Conservation (phyloP, 2,888 invertebrate species). For the Halictus ligatus region DNA sequence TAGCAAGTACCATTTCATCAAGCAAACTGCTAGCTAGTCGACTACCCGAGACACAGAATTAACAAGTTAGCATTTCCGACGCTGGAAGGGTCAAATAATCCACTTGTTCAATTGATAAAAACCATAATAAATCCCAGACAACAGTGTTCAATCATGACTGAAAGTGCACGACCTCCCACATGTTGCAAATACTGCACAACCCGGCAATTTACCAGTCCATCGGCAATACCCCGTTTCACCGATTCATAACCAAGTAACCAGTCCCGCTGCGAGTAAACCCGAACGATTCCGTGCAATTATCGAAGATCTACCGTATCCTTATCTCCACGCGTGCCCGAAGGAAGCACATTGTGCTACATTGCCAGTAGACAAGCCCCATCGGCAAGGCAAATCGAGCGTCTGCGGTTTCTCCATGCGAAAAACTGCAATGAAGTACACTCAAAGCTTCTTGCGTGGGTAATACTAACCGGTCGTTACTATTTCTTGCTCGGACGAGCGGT, state of each 20-base stretch:
- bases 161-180: slow-evolving; percentile 4
- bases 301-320: background rate
- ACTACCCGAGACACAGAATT: background rate
- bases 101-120: background rate
- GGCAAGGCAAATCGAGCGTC: background rate
- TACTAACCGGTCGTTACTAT: slow-evolving; percentile 32
- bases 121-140: background rate
- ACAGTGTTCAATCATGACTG: background rate
- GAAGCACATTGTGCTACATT: slow-evolving; percentile 1
- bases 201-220: background rate
- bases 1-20: background rate
- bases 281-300: background rate
- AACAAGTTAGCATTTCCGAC: background rate
- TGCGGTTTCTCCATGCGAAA: background rate
- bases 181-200: no score
- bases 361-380: slow-evolving; percentile 7
- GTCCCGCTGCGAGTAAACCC: background rate
- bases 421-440: background rate
- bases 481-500: slow-evolving; percentile 8
- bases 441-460: slow-evolving; percentile 2
- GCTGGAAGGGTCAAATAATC: background rate
- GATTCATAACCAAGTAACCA: background rate
- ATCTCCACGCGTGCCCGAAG: background rate
- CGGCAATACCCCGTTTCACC: slow-evolving; percentile 1
- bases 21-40: background rate